Base-by-base conservation (phyloP, 2,888 invertebrate genomes). In the Parasteatoda lunata region DNA sequence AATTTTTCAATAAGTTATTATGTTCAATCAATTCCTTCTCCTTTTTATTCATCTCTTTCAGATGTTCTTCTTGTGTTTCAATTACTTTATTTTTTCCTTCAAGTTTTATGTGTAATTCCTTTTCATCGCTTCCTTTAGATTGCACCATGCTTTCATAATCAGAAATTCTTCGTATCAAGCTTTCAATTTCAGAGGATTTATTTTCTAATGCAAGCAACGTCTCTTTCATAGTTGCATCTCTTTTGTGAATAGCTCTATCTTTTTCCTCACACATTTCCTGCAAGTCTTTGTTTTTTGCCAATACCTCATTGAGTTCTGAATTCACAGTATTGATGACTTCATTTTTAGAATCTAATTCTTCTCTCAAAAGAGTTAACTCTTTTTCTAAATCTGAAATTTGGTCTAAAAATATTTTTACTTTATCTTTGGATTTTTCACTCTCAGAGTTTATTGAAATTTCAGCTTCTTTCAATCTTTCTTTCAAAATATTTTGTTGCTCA, bases 401-500 rank as follows among this genome's bases (percentile, higher is more conserved):
- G 11, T 87, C 84, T 15, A 89, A 54, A 7, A 89, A 72, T 5
- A 87, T 88, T n/a, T 71, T 45, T 13, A 69, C 84, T 77, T 88
- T 49, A 72, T 71, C 45, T 77, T 70, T 66, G 4, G 72, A 30
- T 68, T 88, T 84, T 15, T 70, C 76, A 65, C 72, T 59, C 79
- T 80, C 54, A 13, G 52, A 13, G 30, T 9, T 11, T 54, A 79
- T 72, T 52, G 30, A 6, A 6, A 70, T 68, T 64, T 76, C 70
- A 9, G 65, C 30, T 45, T 81, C n/a, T 77, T 90, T 78, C 13
- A 90, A 73, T 81, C 91, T 91, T 89, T 93, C 92, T 86, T 91
- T 91, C 79, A 92, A 90, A 66, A 91, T 90, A 6, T 90, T 89
- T 66, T 93, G 89, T 45, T 90, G 90, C 85, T 91, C 91, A 71